These are phyloP conservation scores for Chromis chromis DNA, from an alignment of 2,797 vertebrate species.

Conservation along the genomic window DNA sequence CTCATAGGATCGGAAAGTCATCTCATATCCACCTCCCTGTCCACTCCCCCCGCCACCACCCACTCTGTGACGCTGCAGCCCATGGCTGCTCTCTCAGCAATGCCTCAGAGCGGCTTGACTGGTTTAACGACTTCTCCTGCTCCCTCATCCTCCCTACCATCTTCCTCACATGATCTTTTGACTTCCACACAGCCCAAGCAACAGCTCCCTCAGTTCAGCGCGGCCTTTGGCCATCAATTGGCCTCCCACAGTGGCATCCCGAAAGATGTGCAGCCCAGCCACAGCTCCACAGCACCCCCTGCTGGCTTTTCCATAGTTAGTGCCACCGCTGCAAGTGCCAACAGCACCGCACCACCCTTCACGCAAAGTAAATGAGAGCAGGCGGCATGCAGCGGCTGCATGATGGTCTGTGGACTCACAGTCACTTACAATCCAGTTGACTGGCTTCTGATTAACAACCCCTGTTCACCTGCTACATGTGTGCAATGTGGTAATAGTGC, in stretches of 20 bases:
- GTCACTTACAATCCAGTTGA: slow-evolving; percentile 40
- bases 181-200: slow-evolving; percentile 94
- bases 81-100: slow-evolving; percentile 93
- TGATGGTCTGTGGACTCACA: slow-evolving; percentile 60
- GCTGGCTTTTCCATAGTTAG: slow-evolving; percentile 94
- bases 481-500: slow-evolving; percentile 79
- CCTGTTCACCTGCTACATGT: slow-evolving; percentile 66
- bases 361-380: slow-evolving; percentile 89
- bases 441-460: slow-evolving; percentile 49
- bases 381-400: slow-evolving; percentile 43
- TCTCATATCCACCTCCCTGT: slow-evolving; percentile 96
- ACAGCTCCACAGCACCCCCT: slow-evolving; percentile 98
- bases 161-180: slow-evolving; percentile 90
- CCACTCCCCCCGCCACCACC: slow-evolving; percentile 94
- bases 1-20: slow-evolving; percentile 94
- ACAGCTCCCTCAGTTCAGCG: slow-evolving; percentile 99
- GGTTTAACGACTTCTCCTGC: slow-evolving; percentile 83
- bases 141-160: slow-evolving; percentile 86
- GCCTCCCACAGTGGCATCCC: slow-evolving; percentile 99
- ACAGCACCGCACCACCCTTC: slow-evolving; percentile 90
- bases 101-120: slow-evolving; percentile 93
- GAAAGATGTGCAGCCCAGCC: slow-evolving; percentile 99
- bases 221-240: slow-evolving; percentile 98
- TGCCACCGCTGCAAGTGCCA: slow-evolving; percentile 95
- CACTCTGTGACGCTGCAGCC: slow-evolving; percentile 96